Evolutionary conservation across 2,113 vertebrate species (phyloP), one percentile per base, ranked within the genome.

Genomic region (Enhydra lutris): DNA sequence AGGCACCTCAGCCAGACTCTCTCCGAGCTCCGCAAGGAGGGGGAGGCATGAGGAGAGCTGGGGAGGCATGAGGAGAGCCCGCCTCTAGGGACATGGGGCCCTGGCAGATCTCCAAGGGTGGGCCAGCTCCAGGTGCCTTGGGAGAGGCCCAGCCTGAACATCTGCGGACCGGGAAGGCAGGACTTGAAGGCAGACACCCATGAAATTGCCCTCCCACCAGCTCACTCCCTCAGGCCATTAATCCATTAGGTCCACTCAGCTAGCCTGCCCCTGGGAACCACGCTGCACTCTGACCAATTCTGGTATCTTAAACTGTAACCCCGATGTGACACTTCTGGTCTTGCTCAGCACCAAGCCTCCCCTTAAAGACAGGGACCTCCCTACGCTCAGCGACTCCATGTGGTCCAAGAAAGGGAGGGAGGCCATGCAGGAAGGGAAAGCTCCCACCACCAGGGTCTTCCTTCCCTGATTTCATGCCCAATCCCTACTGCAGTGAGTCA

Each of bases 381-480:
- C 45, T 47, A 47, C 2, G 45, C 45, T 47, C 45, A 47, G 45
- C 45, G 45, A 47, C 45, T 47, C 45, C 45, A 47, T 10, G 45
- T 47, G 45, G 45, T 47, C 45, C 45, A 47, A 47, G 45, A 47
- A 47, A 47, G 45, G 45, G 45, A 47, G 45, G 45, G 45, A 47
- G 45, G 9, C 10, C 10, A 47, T 10, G 1, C 45, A 47, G 45
- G 45, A 47, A 61, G 26, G n/a, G 34, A 45, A 34, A 36, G 36
- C 23, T 4, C 1, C 42, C 8, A 9, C 36, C 10, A 4, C 10
- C 4, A 2, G 29, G 39, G 4, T 4, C 29, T 6, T 23, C 59
- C 0, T 0, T 11, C 14, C 26, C 82, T 23, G 18, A 59, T 2
- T 4, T 7, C 26, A 20, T 9, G 45, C 34, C n/a, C 21, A 1